Evolutionary conservation across 2,113 vertebrate genomes (phyloP), one percentile per base, ranked within the genome.

Genomic region (Sinocyclocheilus rhinocerous): DNA sequence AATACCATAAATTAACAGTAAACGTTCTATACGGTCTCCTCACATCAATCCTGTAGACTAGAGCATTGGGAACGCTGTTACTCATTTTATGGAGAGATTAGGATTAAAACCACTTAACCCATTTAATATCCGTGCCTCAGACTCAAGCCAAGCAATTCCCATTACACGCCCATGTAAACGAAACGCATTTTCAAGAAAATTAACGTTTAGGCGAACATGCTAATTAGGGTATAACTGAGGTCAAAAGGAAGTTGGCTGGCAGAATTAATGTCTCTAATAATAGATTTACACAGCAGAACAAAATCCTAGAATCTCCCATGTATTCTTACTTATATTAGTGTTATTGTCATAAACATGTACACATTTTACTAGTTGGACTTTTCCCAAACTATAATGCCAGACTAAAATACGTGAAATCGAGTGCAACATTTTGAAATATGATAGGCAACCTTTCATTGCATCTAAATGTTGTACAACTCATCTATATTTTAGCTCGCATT

Each of bases 51-150:
- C 83, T 3, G 24, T 11, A 12, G 29, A 33, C 29, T 33, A 33
- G 86, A 85, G 90, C 76, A 76, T 18, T 69, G 48, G 86, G 86
- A 91, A 89, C 24, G 89, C 87, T 29, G 78, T 45, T 73, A 86
- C 69, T 88, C 86, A 91, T 92, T 87, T 91, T 76, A 93, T 86
- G 86, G 91, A 90, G 86, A 91, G 86, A 93, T 90, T 88, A 91
- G 89, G 87, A 93, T 92, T 90, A 90, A 78, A 85, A 77, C 85
- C 75, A 88, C 76, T 89, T 89, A 81, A 81, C 82, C 86, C 89
- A 85, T 10, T 86, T 86, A 85, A 76, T 52, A 26, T 72, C 84
- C 86, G 48, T 81, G 59, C 88, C 86, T 82, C 55, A 88, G 84
- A 70, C 52, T 50, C 79, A 55, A 76, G 84, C 67, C 88, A 89